Evolutionary conservation across 1,140 invertebrate genomes (phyloP).

Genomic region (Lanistes nyassanus): DNA sequence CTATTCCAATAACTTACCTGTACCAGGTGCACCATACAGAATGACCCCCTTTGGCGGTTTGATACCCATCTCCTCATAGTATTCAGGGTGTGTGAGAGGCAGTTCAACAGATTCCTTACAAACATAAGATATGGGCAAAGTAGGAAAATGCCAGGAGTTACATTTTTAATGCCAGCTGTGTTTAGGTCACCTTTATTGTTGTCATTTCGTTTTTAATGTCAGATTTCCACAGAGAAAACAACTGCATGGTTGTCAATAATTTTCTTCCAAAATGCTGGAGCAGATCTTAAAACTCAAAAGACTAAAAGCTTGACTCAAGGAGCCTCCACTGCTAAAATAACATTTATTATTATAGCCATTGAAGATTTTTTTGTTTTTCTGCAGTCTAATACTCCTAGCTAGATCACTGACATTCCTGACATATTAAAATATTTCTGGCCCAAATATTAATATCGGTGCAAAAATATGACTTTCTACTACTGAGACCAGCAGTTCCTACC

Average conservation of each 20-base stretch:
- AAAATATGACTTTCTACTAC: neutral
- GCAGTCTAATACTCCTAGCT: neutral
- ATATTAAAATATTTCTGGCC: too few relatives aligned
- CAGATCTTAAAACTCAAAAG: too few relatives aligned
- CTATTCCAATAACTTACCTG: slow-evolving; percentile 69
- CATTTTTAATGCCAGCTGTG: too few relatives aligned
- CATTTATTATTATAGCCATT: too few relatives aligned
- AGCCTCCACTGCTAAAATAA: too few relatives aligned
- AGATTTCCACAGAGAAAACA: neutral
- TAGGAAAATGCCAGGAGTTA: neutral
- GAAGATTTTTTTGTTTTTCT: too few relatives aligned
- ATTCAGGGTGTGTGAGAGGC: slow-evolving; percentile 98
- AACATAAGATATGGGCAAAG: neutral
- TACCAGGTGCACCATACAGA: slow-evolving; percentile 97
- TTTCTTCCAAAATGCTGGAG: too few relatives aligned
- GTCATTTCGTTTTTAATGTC: too few relatives aligned
- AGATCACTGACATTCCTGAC: neutral
- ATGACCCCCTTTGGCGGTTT: slow-evolving; percentile 99
- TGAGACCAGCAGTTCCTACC: slow-evolving; percentile 41
- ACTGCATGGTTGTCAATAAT: neutral
- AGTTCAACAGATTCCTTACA: slow-evolving; percentile 93
- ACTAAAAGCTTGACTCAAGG: too few relatives aligned
- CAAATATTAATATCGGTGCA: too few relatives aligned
- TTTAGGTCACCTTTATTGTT: too few relatives aligned
- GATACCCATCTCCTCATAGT: slow-evolving; percentile 99